Evolutionary conservation across 92 coral and sea anemone genomes (phyloP), one percentile per base, ranked within the genome.

Genomic region (Actinostola sp.): DNA sequence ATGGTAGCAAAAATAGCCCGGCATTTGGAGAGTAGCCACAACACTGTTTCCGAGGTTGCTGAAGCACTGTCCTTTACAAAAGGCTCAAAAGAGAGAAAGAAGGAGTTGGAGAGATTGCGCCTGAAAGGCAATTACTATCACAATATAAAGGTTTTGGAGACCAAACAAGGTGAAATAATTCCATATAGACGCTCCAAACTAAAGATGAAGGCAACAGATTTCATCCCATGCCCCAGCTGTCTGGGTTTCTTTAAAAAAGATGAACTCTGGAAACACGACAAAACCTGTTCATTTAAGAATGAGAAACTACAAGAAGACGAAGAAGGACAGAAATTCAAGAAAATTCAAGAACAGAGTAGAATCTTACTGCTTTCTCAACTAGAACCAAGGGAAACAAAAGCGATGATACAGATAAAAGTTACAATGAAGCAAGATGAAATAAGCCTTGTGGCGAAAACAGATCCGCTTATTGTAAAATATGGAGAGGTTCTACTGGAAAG

Each of bases 181-280:
- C 66, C 65, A 21, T 14, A 39, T 16, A 80, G 73, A 64, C 63
- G 73, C 24, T 69, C 73, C 41, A 23, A 52, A 51, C 17, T 30
- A 29, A 42, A 58, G 28, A 39, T 60, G 43, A 19, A 20, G n/a
- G 55, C 74, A 31, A 38, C 24, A 21, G 81, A 84, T 35, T 85
- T 67, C 76, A 57, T 68, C 2, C 86, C 90, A 12, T 79, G 89
- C 59, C 27, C 61, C 1, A 36, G 38, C 35, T 79, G 85, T 66
- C 25, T 57, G 6, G 79, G 90, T 6, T 85, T 73, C 42, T 28
- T 56, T 78, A n/a, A n/a, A n/a, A n/a, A n/a, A n/a, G n/a, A n/a
- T n/a, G n/a, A n/a, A n/a, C n/a, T n/a, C n/a, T n/a, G 89, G 85
- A 84, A 73, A 52, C 85, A 84, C 70, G 25, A 51, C 24, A 68